Conservation (phyloP, 2,888 invertebrate genomes). For the Hipparchia semele region DNA sequence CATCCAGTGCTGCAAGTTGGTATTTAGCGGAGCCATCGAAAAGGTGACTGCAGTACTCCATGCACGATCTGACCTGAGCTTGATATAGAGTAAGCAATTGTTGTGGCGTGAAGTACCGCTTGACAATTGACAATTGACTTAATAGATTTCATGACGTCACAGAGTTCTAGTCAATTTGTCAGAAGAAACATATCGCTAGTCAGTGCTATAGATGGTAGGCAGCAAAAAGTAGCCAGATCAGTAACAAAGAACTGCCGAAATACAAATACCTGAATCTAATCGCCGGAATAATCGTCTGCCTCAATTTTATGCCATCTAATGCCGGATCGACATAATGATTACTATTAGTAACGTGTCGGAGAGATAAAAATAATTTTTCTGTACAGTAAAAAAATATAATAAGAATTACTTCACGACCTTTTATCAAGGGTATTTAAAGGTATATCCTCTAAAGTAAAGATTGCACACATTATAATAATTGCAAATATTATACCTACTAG, state of each 20-base stretch:
- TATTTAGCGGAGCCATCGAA: no score
- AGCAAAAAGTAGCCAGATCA: constrained; percentile 40
- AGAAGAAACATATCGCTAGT: constrained; percentile 11
- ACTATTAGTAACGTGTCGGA: constrained; percentile 25
- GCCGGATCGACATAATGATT: constrained; percentile 33
- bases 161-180: not conserved
- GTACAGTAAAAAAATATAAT: not conserved
- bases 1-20: no score
- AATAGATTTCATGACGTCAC: constrained; percentile 11
- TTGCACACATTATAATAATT: not conserved
- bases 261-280: constrained; percentile 41
- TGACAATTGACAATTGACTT: no score
- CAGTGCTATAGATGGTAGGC: constrained; percentile 28
- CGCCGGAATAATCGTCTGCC: constrained; percentile 37
- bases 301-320: constrained; percentile 37
- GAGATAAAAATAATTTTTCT: constrained; percentile 28
- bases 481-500: no score
- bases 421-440: constrained; percentile 5
- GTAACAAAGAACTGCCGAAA: constrained; percentile 43
- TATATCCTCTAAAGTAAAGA: not conserved
- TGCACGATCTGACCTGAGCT: no score
- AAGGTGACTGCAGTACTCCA: no score
- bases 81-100: no score
- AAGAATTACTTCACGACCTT: constrained; percentile 19
- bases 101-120: no score